Evolutionary conservation across 2,113 vertebrate species (phyloP).

Genomic region (Oncorhynchus kisutch): DNA sequence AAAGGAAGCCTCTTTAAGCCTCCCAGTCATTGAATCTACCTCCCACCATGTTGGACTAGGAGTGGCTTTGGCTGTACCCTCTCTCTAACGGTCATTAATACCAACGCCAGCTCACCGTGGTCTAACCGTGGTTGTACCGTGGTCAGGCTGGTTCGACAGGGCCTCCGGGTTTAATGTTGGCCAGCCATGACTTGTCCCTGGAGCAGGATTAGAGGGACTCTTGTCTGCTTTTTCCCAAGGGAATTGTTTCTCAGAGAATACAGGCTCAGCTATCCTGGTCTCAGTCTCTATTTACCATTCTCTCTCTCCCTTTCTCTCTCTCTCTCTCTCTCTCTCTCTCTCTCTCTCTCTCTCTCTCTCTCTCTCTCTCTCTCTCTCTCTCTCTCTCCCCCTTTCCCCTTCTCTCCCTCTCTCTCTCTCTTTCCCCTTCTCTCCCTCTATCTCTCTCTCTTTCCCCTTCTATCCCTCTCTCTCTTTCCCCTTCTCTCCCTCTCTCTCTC

Average conservation of each 20-base stretch:
- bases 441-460: background rate
- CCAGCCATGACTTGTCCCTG: constrained; percentile 12
- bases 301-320: no score
- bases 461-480: constrained; percentile 3
- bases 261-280: no score
- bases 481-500: background rate
- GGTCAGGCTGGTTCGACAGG: background rate
- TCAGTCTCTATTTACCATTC: no score
- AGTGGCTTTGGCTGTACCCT: constrained; percentile 23
- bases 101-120: constrained; percentile 13
- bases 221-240: constrained; percentile 21
- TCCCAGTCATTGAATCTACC: background rate
- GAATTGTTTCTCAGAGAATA: constrained; percentile 23
- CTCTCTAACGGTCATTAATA: constrained; percentile 28
- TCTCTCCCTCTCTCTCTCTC: no score
- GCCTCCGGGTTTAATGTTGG: background rate
- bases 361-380: no score
- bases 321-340: no score
- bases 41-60: background rate
- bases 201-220: constrained; percentile 14
- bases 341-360: no score
- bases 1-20: background rate
- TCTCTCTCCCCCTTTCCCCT: fast-evolving
- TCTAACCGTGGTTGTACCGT: background rate
- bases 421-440: no score